phyloP scores from a whole-genome alignment of 2,113 vertebrate genomes.

The Sinosuthora webbiana region DNA sequence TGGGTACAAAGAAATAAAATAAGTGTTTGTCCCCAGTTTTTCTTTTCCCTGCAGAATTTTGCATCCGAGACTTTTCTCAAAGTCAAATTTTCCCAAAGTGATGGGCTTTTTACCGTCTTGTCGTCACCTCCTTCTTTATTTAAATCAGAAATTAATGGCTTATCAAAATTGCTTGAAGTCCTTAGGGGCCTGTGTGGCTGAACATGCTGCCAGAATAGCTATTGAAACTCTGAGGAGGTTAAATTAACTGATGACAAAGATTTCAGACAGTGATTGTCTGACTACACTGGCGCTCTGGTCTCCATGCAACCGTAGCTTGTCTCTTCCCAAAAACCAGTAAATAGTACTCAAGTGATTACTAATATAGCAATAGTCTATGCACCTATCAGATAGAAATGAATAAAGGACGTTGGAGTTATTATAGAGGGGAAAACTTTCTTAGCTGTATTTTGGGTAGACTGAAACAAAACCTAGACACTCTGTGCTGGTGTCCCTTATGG shows the following conservation, averaged over 20 bases:
- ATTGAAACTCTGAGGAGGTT: not conserved
- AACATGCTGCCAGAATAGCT: not conserved
- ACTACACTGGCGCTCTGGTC: not conserved
- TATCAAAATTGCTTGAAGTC: not conserved
- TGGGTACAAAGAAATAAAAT: not conserved
- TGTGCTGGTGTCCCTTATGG: accelerated
- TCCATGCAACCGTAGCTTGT: not conserved
- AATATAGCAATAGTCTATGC: not conserved
- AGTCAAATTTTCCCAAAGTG: not conserved
- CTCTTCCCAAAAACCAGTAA: not conserved
- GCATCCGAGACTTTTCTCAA: not conserved
- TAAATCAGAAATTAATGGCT: not conserved
- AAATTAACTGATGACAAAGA: not conserved
- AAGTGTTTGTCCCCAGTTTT: not conserved
- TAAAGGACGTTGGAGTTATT: not conserved
- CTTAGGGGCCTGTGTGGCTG: not conserved
- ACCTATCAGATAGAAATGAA: not conserved
- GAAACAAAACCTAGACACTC: not conserved
- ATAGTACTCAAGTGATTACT: not conserved
- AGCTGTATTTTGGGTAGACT: not conserved
- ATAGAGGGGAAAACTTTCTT: not conserved
- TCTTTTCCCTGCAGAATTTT: not conserved
- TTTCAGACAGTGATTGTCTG: not conserved
- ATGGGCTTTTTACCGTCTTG: not conserved
- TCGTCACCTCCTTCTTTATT: not conserved